Percentiles rank a stretch among this genome's conserved stretches.
These are phyloP conservation scores for Potamarius usumacintae DNA, from an alignment of 2,113 vertebrate genomes.

Conservation along the genomic window DNA sequence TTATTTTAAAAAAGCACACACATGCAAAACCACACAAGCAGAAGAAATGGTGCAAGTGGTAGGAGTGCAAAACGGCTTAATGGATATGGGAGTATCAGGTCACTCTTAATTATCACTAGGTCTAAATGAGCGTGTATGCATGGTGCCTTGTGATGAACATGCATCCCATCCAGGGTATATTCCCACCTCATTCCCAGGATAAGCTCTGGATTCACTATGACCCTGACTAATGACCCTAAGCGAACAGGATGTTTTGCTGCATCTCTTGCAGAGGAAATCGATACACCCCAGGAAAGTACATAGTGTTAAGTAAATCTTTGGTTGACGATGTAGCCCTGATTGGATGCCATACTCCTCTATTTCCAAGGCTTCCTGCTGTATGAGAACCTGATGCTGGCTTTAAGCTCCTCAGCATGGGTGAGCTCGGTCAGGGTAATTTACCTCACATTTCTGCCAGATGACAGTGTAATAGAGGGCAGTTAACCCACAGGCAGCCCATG, in stretches of 20 bases:
- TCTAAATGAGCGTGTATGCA: not conserved
- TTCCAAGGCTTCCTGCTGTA: not conserved
- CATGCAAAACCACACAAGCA: too few species aligned
- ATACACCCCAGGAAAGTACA: not conserved
- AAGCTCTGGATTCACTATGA: not conserved
- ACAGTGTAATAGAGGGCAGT: conserved; percentile 41
- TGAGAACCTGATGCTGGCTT: conserved; percentile 3
- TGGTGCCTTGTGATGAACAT: not conserved
- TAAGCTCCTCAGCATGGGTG: conserved; percentile 16
- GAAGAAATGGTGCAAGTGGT: too few species aligned
- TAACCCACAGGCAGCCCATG: conserved; percentile 3
- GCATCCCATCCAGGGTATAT: not conserved
- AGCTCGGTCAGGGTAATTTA: conserved; percentile 41
- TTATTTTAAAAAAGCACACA: too few species aligned
- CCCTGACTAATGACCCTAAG: not conserved
- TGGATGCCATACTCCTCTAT: not conserved
- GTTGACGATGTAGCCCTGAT: not conserved
- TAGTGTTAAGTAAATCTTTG: not conserved
- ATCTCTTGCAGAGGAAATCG: not conserved
- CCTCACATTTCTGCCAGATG: conserved; percentile 18
- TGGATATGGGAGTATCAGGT: not conserved
- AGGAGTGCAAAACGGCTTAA: too few species aligned
- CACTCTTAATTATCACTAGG: not conserved
- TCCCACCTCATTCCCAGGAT: not conserved
- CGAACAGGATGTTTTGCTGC: not conserved